Evolutionary conservation across 2,113 vertebrate species (phyloP).

Genomic region (Otocyon megalotis): DNA sequence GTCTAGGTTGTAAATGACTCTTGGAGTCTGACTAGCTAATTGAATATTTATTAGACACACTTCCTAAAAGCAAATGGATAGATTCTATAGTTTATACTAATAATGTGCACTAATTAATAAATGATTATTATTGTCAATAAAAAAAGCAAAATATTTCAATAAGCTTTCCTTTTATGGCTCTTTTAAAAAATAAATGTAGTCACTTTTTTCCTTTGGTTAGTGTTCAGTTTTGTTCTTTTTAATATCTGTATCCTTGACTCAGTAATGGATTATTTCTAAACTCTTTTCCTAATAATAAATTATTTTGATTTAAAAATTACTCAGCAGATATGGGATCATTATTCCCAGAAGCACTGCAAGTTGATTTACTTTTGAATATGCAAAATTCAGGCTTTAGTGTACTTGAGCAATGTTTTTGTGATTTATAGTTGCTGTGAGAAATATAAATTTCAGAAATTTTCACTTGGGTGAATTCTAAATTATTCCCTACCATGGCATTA

Average conservation of each 20-base stretch:
- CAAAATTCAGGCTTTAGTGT: background rate
- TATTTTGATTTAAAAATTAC: slow-evolving; percentile 39
- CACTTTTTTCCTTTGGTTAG: background rate
- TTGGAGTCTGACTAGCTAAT: background rate
- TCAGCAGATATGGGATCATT: background rate
- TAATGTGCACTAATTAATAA: background rate
- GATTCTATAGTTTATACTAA: background rate
- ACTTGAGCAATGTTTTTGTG: slow-evolving; percentile 42
- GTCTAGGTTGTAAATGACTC: background rate
- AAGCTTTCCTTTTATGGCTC: background rate
- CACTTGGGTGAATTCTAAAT: background rate
- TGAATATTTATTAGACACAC: background rate
- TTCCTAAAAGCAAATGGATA: background rate
- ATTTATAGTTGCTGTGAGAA: slow-evolving; percentile 28
- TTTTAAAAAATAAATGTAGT: background rate
- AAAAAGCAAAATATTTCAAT: background rate
- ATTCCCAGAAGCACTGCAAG: background rate
- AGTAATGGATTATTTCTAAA: background rate
- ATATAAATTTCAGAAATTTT: slow-evolving; percentile 57
- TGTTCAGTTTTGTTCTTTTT: background rate
- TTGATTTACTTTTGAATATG: slow-evolving; percentile 57
- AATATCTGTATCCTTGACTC: background rate
- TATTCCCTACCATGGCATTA: background rate
- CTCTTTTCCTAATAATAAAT: background rate
- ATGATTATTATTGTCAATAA: slow-evolving; percentile 9